phyloP scores from a whole-genome alignment of 2,797 vertebrate species.

The Acanthurus tractus region DNA sequence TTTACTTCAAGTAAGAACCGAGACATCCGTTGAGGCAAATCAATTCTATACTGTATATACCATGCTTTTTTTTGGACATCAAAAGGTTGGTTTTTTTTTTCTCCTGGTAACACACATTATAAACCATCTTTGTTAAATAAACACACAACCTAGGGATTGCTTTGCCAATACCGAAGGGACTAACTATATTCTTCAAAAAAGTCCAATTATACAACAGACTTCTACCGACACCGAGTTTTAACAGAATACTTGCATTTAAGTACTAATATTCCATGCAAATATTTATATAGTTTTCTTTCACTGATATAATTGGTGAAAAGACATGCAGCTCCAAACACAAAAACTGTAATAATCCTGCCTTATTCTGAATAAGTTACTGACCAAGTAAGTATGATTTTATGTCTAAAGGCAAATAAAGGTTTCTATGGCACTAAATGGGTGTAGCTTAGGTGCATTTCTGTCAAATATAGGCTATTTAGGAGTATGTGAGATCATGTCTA shows the following conservation, averaged over 20 bases:
- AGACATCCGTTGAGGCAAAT: slow-evolving; percentile 83
- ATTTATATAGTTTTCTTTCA: slow-evolving; percentile 56
- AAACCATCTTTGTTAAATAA: slow-evolving; percentile 68
- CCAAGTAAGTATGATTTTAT: slow-evolving; percentile 76
- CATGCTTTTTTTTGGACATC: slow-evolving; percentile 73
- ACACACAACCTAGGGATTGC: slow-evolving; percentile 76
- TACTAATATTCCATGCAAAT: slow-evolving; percentile 76
- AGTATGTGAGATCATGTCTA: slow-evolving; percentile 74
- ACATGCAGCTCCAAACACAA: slow-evolving; percentile 74
- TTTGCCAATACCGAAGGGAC: slow-evolving; percentile 77
- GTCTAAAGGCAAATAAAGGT: slow-evolving; percentile 87
- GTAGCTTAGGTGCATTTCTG: slow-evolving; percentile 83
- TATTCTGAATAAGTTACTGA: slow-evolving; percentile 74
- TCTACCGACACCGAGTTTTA: slow-evolving; percentile 63
- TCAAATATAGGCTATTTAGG: slow-evolving; percentile 81
- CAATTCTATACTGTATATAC: slow-evolving; percentile 74
- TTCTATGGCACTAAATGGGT: slow-evolving; percentile 87
- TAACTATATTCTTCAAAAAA: slow-evolving; percentile 58
- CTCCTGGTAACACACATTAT: slow-evolving; percentile 63
- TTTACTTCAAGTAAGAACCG: slow-evolving; percentile 84
- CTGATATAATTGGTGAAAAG: slow-evolving; percentile 65
- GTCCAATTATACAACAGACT: slow-evolving; percentile 76
- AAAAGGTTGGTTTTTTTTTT: slow-evolving; percentile 51
- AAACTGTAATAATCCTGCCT: slow-evolving; percentile 72
- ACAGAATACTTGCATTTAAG: slow-evolving; percentile 73